phyloP scores from a whole-genome alignment of 2,113 vertebrate species.

The Blennius ocellaris region DNA sequence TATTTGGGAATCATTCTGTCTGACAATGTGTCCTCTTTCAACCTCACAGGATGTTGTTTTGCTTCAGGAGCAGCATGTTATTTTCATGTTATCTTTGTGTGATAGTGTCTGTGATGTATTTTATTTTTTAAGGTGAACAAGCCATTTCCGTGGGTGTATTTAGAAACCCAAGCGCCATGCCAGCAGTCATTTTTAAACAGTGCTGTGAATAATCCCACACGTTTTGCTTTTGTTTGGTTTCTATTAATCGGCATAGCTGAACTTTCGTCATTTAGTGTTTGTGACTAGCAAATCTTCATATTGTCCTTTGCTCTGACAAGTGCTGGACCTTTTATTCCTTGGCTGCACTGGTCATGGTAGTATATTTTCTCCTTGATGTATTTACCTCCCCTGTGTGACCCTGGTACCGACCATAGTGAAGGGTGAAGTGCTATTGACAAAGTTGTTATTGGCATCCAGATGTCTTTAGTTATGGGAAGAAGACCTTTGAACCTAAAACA shows the following conservation, averaged over 20 bases:
- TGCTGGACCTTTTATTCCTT: constrained; percentile 10
- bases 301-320: not conserved
- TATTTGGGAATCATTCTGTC: not conserved
- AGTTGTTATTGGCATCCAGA: constrained; percentile 12
- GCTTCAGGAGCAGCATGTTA: not conserved
- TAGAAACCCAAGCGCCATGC: not conserved
- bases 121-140: not conserved
- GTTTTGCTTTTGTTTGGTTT: constrained; percentile 9
- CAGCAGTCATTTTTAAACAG: constrained; percentile 1
- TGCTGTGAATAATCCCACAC: not conserved
- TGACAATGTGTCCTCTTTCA: not conserved
- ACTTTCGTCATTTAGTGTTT: too few species aligned
- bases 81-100: not conserved
- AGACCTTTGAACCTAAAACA: constrained; percentile 1
- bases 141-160: not conserved
- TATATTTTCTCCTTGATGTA: not conserved
- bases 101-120: not conserved
- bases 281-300: not conserved
- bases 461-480: constrained; percentile 13
- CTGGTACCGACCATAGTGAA: not conserved
- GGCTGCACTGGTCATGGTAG: constrained; percentile 7
- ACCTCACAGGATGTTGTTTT: not conserved
- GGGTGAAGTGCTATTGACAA: constrained; percentile 1
- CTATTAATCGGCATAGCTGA: not conserved
- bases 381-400: constrained; percentile 9